Percentiles rank a stretch among this genome's conserved stretches.
Conservation (phyloP, 2,797 vertebrate species). For the Aphelocoma californica region DNA sequence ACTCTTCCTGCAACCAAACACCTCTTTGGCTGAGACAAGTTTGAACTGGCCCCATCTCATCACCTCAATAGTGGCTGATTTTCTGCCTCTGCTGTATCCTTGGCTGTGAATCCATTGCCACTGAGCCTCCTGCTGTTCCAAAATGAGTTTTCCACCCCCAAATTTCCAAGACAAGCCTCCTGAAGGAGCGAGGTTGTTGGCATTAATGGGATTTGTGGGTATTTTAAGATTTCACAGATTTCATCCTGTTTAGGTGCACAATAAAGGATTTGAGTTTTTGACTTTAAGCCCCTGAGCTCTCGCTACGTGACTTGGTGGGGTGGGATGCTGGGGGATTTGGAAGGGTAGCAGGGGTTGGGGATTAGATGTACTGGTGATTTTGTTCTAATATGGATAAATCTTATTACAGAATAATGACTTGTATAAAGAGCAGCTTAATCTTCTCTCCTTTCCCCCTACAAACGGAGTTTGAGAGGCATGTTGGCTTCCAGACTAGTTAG, state of each 20-base stretch:
- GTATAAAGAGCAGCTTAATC: constrained; percentile 10
- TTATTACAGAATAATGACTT: constrained; percentile 12
- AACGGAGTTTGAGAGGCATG: rapidly evolving
- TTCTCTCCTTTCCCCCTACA: background rate
- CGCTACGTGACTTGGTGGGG: background rate
- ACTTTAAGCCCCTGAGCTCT: constrained; percentile 17
- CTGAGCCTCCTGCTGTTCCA: background rate
- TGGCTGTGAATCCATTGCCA: background rate
- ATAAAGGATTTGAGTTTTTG: background rate
- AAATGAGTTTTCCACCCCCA: background rate
- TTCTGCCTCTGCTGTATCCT: constrained; percentile 94
- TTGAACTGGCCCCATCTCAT: constrained; percentile 87
- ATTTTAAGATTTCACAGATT: background rate
- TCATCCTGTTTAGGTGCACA: background rate
- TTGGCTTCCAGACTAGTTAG: background rate
- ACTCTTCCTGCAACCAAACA: constrained; percentile 81
- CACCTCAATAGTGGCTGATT: constrained; percentile 80
- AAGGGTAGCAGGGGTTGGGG: background rate
- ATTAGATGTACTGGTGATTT: constrained; percentile 14
- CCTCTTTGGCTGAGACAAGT: constrained; percentile 70
- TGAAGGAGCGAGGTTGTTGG: background rate
- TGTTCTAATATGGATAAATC: constrained; percentile 14
- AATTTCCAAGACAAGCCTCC: background rate
- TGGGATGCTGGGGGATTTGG: background rate
- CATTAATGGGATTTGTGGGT: background rate